Evolutionary conservation across 2,888 invertebrate genomes (phyloP).

Genomic region (Linhomoeus sp.): DNA sequence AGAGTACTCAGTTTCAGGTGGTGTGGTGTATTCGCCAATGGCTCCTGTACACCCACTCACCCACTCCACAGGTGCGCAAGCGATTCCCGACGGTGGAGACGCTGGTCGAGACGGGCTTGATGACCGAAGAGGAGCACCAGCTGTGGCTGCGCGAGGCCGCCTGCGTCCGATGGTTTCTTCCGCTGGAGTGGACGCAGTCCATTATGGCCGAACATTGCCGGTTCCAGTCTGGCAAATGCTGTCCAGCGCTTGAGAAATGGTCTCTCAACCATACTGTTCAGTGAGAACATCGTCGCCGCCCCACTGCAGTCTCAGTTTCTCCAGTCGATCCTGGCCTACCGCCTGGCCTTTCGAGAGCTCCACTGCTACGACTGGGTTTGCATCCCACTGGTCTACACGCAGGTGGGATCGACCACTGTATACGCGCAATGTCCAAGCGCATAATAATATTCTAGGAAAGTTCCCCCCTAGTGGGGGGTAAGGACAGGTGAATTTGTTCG

Average conservation of each 20-base stretch:
- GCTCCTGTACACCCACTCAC: too few species aligned
- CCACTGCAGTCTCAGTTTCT: background rate
- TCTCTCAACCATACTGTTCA: too few species aligned
- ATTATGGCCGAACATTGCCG: too few species aligned
- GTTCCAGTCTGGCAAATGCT: too few species aligned
- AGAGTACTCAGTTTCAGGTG: too few species aligned
- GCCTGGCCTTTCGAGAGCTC: conserved; percentile 12
- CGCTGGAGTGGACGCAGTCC: conserved; percentile 4
- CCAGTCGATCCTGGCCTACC: background rate
- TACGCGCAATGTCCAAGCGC: too few species aligned
- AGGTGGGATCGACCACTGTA: too few species aligned
- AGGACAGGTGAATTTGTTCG: too few species aligned
- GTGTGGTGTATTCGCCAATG: too few species aligned
- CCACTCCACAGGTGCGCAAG: conserved; percentile 10
- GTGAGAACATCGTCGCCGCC: background rate
- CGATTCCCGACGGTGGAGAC: conserved; percentile 30
- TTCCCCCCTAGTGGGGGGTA: too few species aligned
- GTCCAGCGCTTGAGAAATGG: too few species aligned
- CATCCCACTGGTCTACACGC: conserved; percentile 29
- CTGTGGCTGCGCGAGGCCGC: conserved; percentile 27
- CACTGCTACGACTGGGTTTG: conserved; percentile 30
- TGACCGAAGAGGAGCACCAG: conserved; percentile 29
- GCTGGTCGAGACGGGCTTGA: conserved; percentile 30
- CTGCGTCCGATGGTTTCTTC: conserved; percentile 13
- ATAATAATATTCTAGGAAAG: too few species aligned